Evolutionary conservation across 2,113 vertebrate species (phyloP), one percentile per base, ranked within the genome.

Genomic region (Platycercus adscitus): DNA sequence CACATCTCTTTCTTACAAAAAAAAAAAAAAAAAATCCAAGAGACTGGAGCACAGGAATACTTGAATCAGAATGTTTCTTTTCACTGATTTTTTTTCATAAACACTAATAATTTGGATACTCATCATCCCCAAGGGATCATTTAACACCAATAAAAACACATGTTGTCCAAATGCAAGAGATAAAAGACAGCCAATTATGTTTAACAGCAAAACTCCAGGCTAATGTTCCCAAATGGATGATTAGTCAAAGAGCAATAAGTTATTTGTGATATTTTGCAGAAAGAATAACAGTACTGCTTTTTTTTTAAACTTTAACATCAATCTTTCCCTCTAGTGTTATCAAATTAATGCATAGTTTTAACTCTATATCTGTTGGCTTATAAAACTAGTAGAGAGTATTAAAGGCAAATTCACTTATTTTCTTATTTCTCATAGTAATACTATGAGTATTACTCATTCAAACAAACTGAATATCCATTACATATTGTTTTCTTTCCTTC

Each of bases 171-270:
- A 87, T 9, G 10, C 11, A 68, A 41, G 53, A 63, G 39, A 61
- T 71, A 78, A 89, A 94, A 95, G 50, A 33, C 35, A 79, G 43
- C 4, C 47, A 78, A 88, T 81, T 87, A 63, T 13, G 9, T 52
- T 81, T 71, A 96, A 61, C 15, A 93, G 63, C 37, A 82, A 95
- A 96, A 81, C 58, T 88, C 63, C 23, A 75, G 63, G 55, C 39
- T 93, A 89, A 84, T 92, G 4, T 91, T 91, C 53, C 11, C 43
- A 77, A 86, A 83, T 49, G 72, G 66, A 97, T 53, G 60, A 87
- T 79, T 73, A 95, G 37, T 84, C 49, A 93, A 79, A 84, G 25
- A 46, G 13, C 13, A 82, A 8, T 55, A 47, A 6, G 13, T 65
- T 93, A 79, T 82, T 92, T 86, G 25, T 88, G 47, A 66, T 21